phyloP scores from a whole-genome alignment of 2,888 invertebrate species.

The Anorthoa munda region DNA sequence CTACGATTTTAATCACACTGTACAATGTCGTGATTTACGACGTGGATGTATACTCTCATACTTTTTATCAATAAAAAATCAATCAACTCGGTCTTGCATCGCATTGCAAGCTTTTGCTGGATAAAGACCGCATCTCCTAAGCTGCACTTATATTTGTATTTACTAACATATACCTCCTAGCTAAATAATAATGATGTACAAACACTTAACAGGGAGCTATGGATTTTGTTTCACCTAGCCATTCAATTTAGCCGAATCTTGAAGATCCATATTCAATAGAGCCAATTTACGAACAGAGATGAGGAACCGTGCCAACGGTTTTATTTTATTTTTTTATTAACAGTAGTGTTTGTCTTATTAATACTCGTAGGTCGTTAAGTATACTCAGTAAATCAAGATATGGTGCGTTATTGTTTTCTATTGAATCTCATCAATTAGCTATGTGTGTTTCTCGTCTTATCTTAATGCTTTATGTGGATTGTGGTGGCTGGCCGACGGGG shows the following conservation, averaged over 20 bases:
- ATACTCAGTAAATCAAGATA: slow-evolving; percentile 56
- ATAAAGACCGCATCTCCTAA: too few species aligned
- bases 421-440: slow-evolving; percentile 59
- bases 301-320: background rate
- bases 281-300: background rate
- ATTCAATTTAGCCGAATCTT: background rate
- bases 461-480: slow-evolving; percentile 44
- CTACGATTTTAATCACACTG: too few species aligned
- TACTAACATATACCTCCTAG: too few species aligned
- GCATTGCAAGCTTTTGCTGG: too few species aligned
- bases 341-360: slow-evolving; percentile 9
- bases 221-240: background rate
- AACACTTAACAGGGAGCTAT: too few species aligned
- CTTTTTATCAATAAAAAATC: too few species aligned
- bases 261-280: background rate
- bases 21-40: too few species aligned
- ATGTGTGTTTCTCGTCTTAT: slow-evolving; percentile 31
- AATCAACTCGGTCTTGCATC: too few species aligned
- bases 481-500: slow-evolving; percentile 6
- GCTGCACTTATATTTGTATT: too few species aligned
- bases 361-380: slow-evolving; percentile 18
- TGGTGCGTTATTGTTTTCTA: slow-evolving; percentile 56
- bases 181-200: too few species aligned
- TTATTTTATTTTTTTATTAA: background rate
- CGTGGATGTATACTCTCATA: too few species aligned